Evolutionary conservation across 2,797 vertebrate species (phyloP), one percentile per base, ranked within the genome.

Genomic region (Phrynocephalus forsythii): DNA sequence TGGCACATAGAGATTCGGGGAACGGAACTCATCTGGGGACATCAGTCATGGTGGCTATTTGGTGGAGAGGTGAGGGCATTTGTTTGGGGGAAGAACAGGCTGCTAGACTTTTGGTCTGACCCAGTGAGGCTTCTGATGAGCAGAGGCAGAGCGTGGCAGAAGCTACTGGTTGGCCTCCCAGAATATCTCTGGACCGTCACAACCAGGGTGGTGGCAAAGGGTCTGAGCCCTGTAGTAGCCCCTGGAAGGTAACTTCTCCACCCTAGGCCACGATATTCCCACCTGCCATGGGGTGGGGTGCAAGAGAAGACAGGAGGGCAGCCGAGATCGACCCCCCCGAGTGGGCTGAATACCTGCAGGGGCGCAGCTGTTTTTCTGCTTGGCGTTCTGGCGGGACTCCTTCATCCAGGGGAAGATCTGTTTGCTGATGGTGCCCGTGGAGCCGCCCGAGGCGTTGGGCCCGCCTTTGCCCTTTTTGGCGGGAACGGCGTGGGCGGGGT

Each of bases 401-500:
- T 99, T 99, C 99, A 99, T 99, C 99, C 99, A 99, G 67, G 99
- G 99, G 93, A 99, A 99, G 91, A 99, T 99, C 94, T 99, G 99
- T 95, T 99, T 99, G 79, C 98, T 98, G 94, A 99, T 97, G 86
- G 97, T 98, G 63, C 98, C 95, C 48, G 97, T 97, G 93, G 97
- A 94, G 30, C 96, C 95, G 67, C 97, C 96, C 7, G 97, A 96
- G 85, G 97, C 95, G 94, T 95, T 97, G 86, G 97, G 95, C 0
- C 98, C 97, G 18, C 96, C 95, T 87, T 97, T 97, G 91, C 96
- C 96, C 96, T 99, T 99, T 96, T 99, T 99, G 95, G 98, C 97
- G 91, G 98, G 95, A 20, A 97, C 95, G 28, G 96, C 97, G 94
- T 96, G 97, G 96, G 97, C 97, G 90, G 98, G 95, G 90, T 97